Evolutionary conservation across 2,113 vertebrate genomes (phyloP).

Genomic region (Myotis brandtii): DNA sequence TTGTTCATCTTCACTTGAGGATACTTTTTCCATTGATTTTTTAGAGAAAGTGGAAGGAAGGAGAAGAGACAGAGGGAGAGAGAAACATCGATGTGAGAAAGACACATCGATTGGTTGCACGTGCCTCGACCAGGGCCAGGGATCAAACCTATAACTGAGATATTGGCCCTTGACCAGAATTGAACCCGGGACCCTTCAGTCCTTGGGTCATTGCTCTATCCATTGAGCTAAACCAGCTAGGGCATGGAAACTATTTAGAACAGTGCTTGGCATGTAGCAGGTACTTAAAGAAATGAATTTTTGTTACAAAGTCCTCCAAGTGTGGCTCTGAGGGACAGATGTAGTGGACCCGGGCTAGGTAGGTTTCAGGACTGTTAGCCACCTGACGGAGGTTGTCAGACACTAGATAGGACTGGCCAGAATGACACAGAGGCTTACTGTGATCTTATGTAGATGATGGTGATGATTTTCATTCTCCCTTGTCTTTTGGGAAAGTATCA

Average conservation of each 20-base stretch:
- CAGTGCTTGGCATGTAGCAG: background rate
- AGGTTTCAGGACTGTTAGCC: background rate
- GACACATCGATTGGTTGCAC: too few species aligned
- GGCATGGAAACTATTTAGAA: background rate
- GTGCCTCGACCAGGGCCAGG: too few species aligned
- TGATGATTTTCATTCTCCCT: background rate
- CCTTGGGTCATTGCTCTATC: too few species aligned
- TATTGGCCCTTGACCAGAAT: too few species aligned
- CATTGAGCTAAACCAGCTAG: too few species aligned
- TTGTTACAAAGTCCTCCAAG: background rate
- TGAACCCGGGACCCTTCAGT: too few species aligned
- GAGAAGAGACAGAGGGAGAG: too few species aligned
- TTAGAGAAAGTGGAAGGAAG: too few species aligned
- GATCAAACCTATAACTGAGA: too few species aligned
- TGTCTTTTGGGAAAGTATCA: slow-evolving; percentile 23
- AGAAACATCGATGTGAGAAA: too few species aligned
- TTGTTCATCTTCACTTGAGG: too few species aligned
- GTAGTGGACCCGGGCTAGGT: background rate
- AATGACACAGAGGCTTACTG: background rate
- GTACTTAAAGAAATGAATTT: background rate
- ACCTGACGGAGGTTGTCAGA: background rate
- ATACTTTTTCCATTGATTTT: too few species aligned
- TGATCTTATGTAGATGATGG: background rate
- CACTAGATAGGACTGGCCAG: background rate
- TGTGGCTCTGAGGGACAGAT: background rate